phyloP scores from a whole-genome alignment of 2,888 invertebrate species.

The Hipparchia semele region DNA sequence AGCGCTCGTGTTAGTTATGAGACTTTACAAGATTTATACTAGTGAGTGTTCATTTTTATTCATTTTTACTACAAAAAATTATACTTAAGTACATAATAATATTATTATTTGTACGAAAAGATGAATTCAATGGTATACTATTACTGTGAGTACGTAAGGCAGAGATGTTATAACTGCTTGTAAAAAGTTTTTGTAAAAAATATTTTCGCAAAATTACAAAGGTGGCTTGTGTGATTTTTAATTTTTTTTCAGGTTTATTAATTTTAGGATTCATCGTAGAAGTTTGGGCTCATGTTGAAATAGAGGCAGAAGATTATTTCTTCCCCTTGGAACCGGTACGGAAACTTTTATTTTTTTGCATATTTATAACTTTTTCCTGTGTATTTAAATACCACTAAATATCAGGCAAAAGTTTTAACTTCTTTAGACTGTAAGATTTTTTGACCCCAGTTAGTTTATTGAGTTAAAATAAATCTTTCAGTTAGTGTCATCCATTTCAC shows the following conservation, averaged over 20 bases:
- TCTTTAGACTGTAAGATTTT: too few species aligned
- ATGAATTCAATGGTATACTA: not conserved
- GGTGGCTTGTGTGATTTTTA: not conserved
- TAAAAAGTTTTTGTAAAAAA: too few species aligned
- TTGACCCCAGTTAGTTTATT: not conserved
- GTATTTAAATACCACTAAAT: not conserved
- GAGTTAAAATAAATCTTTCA: not conserved
- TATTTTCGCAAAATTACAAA: too few species aligned
- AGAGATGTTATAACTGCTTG: too few species aligned
- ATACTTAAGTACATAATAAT: not conserved
- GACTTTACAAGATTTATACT: constrained; percentile 58
- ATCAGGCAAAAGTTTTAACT: too few species aligned
- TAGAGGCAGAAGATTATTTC: constrained; percentile 77
- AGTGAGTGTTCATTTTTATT: constrained; percentile 53
- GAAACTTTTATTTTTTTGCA: not conserved
- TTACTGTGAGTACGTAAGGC: too few species aligned
- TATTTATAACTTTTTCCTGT: not conserved
- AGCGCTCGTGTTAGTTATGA: constrained; percentile 57
- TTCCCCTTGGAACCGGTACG: constrained; percentile 74
- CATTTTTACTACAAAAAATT: not conserved
- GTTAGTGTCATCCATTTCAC: too few species aligned
- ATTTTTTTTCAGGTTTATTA: constrained; percentile 59
- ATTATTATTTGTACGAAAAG: not conserved
- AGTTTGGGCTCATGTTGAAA: constrained; percentile 72
- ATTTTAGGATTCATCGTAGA: constrained; percentile 57